A percentile compares a stretch with the other conserved stretches of the same genome.
These are phyloP conservation scores for Idaea straminata DNA, from an alignment of 2,888 invertebrate species.

Conservation along the genomic window DNA sequence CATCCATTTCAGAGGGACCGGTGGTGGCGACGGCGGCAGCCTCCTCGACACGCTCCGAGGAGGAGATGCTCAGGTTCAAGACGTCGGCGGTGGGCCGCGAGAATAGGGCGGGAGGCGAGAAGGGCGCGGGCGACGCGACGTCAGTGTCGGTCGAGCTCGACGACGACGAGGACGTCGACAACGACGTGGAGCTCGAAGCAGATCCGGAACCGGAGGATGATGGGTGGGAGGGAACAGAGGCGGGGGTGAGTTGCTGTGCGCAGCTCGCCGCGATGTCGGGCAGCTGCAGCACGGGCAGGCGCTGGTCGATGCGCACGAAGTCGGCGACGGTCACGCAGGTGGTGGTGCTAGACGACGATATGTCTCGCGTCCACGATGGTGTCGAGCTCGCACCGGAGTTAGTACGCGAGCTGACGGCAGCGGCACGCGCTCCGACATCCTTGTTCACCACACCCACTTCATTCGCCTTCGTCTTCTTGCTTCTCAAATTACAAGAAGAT, in stretches of 20 bases:
- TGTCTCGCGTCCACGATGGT: constrained; percentile 62
- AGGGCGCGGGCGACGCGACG: no score
- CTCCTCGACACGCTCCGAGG: not conserved
- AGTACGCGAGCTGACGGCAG: constrained; percentile 30
- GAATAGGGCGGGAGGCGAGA: not conserved
- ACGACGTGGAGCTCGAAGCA: not conserved
- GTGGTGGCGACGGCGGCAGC: no score
- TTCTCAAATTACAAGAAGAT: not conserved
- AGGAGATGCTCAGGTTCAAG: not conserved
- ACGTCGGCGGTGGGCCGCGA: not conserved
- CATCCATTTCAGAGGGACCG: not conserved
- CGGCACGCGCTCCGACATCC: not conserved
- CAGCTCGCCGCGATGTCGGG: constrained; percentile 31
- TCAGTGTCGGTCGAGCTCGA: not conserved
- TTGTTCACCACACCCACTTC: not conserved
- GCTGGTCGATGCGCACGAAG: constrained; percentile 53
- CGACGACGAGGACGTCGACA: constrained; percentile 7
- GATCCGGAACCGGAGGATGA: not conserved
- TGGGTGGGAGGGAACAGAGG: not conserved
- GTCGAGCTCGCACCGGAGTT: constrained; percentile 44
- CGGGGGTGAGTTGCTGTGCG: not conserved
- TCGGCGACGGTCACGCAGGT: constrained; percentile 54
- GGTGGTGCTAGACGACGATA: constrained; percentile 55
- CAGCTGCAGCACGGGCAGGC: constrained; percentile 53
- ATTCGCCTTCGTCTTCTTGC: not conserved